Base-by-base conservation (phyloP, 2,113 vertebrate genomes). In the Peromyscus maniculatus region DNA sequence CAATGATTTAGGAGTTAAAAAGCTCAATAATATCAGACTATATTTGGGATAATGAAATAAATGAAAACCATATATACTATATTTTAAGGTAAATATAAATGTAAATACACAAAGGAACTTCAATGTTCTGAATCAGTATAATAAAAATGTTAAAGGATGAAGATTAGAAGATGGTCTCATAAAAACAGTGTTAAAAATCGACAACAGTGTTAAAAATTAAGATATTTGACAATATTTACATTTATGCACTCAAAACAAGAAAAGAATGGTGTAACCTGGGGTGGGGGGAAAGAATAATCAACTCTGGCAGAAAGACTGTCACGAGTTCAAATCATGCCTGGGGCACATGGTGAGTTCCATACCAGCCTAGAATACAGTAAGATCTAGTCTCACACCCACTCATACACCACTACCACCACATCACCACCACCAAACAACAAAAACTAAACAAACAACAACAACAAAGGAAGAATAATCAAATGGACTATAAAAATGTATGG, bases 181-280 rank as follows among this genome's bases (percentile, higher is more conserved):
- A 59, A 94, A 79, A 94, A 57, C 79, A 64, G 21, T 80, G 94
- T 92, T 89, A 95, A 16, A 91, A 90, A 86, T 77, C 36, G 91
- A 80, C 64, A 28, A 87, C 78, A n/a, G n/a, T n/a, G n/a, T n/a
- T n/a, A n/a, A n/a, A n/a, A n/a, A n/a, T n/a, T 62, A 72, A 95
- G 31, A 49, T 62, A 55, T 84, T 84, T 79, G n/a, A 31, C 49
- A 79, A 33, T 62, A 91, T 82, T 94, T 89, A 55, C n/a, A 89
- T 86, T 89, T 94, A 77, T 93, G 31, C 95, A 57, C 64, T 94
- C 64, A 80, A 1, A 92, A 66, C 11, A 97, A 84, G 67, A 80
- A 87, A 93, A 80, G 74, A 79, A 28, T 62, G 33, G n/a, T 62
- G 82, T 84, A 43, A 17, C 82, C 39, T 26, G 55, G 94, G 3